Percentiles rank a stretch among this genome's conserved stretches.
Conservation (phyloP, 2,113 vertebrate genomes). For the Craseonycteris thonglongyai region DNA sequence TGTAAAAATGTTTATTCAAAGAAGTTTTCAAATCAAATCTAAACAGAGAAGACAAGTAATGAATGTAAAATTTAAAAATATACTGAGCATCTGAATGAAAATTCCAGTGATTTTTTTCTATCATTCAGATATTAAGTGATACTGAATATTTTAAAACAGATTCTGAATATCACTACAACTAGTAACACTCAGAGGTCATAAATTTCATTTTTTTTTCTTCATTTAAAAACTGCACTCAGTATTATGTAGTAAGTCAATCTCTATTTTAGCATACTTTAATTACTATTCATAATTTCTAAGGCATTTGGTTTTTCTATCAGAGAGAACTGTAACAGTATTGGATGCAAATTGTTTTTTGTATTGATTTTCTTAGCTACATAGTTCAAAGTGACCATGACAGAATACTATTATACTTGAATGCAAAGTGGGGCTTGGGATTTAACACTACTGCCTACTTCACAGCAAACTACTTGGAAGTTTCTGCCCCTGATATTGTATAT, state of each 20-base stretch:
- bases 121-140: background rate
- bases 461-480: background rate
- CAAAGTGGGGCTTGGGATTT: no score
- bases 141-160: background rate
- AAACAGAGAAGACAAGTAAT: slow-evolving; percentile 7
- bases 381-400: background rate
- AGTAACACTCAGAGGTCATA: background rate
- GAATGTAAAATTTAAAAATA: slow-evolving; percentile 32
- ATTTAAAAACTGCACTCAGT: background rate
- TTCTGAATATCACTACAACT: background rate
- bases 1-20: slow-evolving; percentile 54
- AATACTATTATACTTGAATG: background rate
- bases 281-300: background rate
- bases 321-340: background rate
- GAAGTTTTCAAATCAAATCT: slow-evolving; percentile 50
- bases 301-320: background rate
- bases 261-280: background rate
- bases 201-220: background rate
- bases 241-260: background rate
- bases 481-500: background rate
- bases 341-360: background rate
- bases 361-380: background rate
- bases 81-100: background rate
- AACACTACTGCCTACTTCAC: background rate
- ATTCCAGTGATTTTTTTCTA: slow-evolving; percentile 18